These are phyloP conservation scores for silkworm (Bombyx mori) DNA, from an alignment of 1,140 invertebrate genomes.

Conservation along the genomic window ASM3026992v2 NC_085119.1:12168001-12168500, in stretches of 20 bases:
- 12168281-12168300: conserved; percentile 57
- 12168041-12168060: conserved; percentile 57
- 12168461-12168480: conserved; percentile 29
- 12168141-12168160: conserved; percentile 45
- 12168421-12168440: conserved; percentile 46
- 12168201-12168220: conserved; percentile 8
- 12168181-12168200: conserved; percentile 25
- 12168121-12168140: conserved; percentile 44
- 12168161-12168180: conserved; percentile 19
- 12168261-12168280: conserved; percentile 46
- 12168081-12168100: conserved; percentile 54
- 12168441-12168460: conserved; percentile 32
- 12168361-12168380: conserved; percentile 40
- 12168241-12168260: not conserved
- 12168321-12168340: conserved; percentile 55
- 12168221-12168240: not conserved
- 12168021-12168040: conserved; percentile 60
- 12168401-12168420: conserved; percentile 47
- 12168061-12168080: conserved; percentile 60
- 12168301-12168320: conserved; percentile 34
- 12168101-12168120: conserved; percentile 54
- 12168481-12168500: no score
- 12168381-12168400: conserved; percentile 62
- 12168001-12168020: conserved; percentile 47
- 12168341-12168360: conserved; percentile 34